Evolutionary conservation across 2,888 invertebrate species (phyloP).

Genomic region (Polydrusus tereticollis): DNA sequence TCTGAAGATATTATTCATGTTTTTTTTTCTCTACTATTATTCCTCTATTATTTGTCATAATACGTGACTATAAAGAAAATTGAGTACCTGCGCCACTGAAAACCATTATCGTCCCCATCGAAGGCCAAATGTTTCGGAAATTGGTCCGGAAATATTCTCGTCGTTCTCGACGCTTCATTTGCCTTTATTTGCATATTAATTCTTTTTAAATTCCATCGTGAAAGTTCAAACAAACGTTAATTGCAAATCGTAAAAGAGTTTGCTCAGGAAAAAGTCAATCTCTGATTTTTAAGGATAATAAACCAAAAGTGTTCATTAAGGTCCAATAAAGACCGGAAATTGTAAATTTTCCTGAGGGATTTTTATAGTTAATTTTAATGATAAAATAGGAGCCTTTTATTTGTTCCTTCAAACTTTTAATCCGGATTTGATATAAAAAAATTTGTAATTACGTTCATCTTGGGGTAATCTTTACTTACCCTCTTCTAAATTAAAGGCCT

Average conservation of each 20-base stretch:
- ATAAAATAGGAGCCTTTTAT: not conserved
- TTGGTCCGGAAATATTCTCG: conserved; percentile 63
- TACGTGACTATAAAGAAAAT: not conserved
- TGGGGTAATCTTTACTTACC: too few species aligned
- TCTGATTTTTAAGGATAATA: conserved; percentile 40
- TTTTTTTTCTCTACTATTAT: not conserved
- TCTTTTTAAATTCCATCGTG: conserved; percentile 51
- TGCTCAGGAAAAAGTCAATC: conserved; percentile 43
- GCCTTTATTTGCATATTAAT: conserved; percentile 63
- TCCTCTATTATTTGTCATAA: not conserved
- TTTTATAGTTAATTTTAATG: not conserved
- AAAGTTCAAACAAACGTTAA: conserved; percentile 47
- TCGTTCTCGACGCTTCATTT: conserved; percentile 62
- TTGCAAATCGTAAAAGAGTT: conserved; percentile 39
- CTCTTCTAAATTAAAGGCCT: too few species aligned
- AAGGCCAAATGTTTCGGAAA: conserved; percentile 63
- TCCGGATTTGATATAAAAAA: too few species aligned
- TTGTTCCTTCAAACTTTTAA: too few species aligned
- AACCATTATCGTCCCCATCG: conserved; percentile 56
- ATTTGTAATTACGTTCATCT: too few species aligned
- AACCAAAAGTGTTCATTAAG: conserved; percentile 16
- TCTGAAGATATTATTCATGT: too few species aligned
- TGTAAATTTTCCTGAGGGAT: not conserved
- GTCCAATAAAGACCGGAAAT: not conserved
- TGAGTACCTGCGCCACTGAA: conserved; percentile 25